Evolutionary conservation across 2,888 invertebrate species (phyloP), one percentile per base, ranked within the genome.

Genomic region (Troglohyphantes excavatus): DNA sequence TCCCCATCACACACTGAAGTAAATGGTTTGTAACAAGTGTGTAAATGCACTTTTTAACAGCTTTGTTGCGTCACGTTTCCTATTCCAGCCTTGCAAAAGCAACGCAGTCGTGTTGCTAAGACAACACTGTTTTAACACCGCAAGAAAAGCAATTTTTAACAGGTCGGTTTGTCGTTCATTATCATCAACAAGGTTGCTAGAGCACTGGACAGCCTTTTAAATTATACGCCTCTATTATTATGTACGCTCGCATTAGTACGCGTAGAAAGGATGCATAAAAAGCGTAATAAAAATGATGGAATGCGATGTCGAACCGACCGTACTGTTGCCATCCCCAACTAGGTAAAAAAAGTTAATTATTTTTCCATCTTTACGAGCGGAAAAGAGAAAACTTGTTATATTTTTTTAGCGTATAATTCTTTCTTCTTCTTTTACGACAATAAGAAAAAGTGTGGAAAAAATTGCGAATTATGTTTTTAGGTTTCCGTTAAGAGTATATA

Each of bases 241-340:
- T 88, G 82, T 82, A 82, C 75, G 88, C 81, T 67, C 73, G 88
- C 73, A 88, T 88, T 88, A 88, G 82, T 75, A 65, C 67, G 59
- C 67, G 27, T 21, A 72, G 59, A 68, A 29, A 23, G 53, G 72
- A 82, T 83, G 83, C 75, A 81, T 79, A 87, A 81, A 87, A 87
- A 87, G 79, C 72, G 79, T 82, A 88, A 87, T 87, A 81, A 88
- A 82, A 88, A 81, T 82, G 88, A 88, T 82, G 88, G 73, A 88
- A 82, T 53, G 75, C 67, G 46, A 46, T 26, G 7, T 13, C 53
- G n/a, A 53, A 53, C 53, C 78, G 27, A 23, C 70, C 65, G 23
- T 46, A 82, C 46, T 73, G 88, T 82, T 86, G 85, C 85, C 85
- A 86, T 86, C 82, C 21, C 81, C 65, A 72, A 73, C 81, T 63